Evolutionary conservation across 2,113 vertebrate genomes (phyloP), one percentile per base, ranked within the genome.

Genomic region (Turdus rufiventris): DNA sequence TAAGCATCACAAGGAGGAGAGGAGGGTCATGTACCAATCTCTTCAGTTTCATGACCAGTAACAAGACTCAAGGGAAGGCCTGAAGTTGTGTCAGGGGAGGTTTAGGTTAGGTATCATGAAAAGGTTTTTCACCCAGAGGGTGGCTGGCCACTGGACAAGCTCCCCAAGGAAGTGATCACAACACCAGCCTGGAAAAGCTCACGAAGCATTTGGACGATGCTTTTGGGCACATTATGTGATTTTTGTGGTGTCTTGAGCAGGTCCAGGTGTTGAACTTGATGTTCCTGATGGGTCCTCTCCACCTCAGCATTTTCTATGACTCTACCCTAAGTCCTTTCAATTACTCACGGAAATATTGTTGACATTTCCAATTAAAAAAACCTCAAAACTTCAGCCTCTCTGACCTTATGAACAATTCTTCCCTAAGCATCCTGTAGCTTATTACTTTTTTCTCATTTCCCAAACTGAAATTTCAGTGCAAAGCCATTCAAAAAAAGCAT

Each of bases 201-300:
- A 42, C 36, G 25, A 43, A 14, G 14, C 0, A 0, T 31, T 50
- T 42, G 53, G 20, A 31, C 20, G 20, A 2, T 12, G 26, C 8
- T 26, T 8, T 18, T 0, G 1, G 18, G 12, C 5, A 13, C 9
- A 19, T 1, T 9, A 9, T 33, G 38, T 24, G 33, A 15, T 8
- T 18, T 4, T n/a, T 53, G 18, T 4, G 12, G 2, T 33, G 8
- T 34, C 47, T 48, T 34, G 40, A 33, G 57, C 8, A 17, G 8
- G 12, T 3, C 8, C n/a, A 47, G n/a, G 10, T 20, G 16, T 12
- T 54, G 18, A 12, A 76, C n/a, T 77, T 2, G 1, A 10, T 23
- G 18, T 6, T 29, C 40, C 18, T 29, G 2, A 14, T 25, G 15
- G 3, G 2, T n/a, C 8, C 28, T 17, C 53, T 54, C 16, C 10